Evolutionary conservation across 1,140 invertebrate genomes (phyloP), one percentile per base, ranked within the genome.

Genomic region (Asbolus verrucosus): DNA sequence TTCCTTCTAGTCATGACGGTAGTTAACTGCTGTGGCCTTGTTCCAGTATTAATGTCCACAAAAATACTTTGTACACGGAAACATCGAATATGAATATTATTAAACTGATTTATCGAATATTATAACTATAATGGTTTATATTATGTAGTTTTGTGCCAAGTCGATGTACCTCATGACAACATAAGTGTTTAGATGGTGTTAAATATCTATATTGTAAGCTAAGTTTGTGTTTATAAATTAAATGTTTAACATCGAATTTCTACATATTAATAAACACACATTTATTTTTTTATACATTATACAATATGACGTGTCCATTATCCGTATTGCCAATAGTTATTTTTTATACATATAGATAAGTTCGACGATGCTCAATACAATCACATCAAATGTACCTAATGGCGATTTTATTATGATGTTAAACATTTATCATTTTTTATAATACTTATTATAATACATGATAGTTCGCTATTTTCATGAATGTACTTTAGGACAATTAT

Each of bases 181-280:
- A 74, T 71, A 60, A 71, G 72, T 68, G 46, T 66, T 27, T 67
- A 60, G 62, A 39, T 66, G 27, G 31, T 46, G 36, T 60, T 60
- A 31, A 54, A 70, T 39, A 70, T 59, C 36, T 71, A 31, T 43
- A 41, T 39, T 67, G 27, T 18, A 43, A 63, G 31, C 41, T 18
- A 19, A 54, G 36, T 59, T 67, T 62, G 41, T 68, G 43, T 69
- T 59, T 66, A 39, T 41, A 63, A 63, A 69, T 73, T 76, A 78
- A 78, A 78, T 78, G 77, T 78, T 78, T 78, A 78, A 78, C 77
- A 78, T 78, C 77, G 74, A 74, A 72, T 68, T 63, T 65, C 69
- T 71, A 67, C 69, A n/a, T n/a, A n/a, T 54, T 67, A 31, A 68
- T 46, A 63, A 21, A 69, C 33, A 70, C 36, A 70, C 16, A 75